Conservation (phyloP, 2,797 vertebrate species). For the Coranthus polyacanthus region DNA sequence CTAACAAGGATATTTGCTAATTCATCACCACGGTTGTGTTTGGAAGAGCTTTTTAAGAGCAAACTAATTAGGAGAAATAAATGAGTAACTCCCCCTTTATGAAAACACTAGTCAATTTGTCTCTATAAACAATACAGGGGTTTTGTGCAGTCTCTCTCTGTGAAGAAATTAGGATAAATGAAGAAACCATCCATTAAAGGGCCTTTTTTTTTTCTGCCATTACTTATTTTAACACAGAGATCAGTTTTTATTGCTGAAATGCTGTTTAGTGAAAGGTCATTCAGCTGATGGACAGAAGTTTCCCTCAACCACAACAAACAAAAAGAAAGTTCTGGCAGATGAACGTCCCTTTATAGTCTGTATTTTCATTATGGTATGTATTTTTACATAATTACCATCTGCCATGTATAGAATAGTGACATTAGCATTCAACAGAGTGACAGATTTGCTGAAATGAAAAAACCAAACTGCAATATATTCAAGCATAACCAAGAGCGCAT, state of each 20-base stretch:
- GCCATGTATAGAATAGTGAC: neutral
- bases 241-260: too few species aligned
- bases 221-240: neutral
- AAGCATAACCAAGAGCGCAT: too few species aligned
- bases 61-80: constrained; percentile 45
- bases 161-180: constrained; percentile 45
- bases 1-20: constrained; percentile 38
- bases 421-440: neutral
- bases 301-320: neutral
- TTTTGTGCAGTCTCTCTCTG: neutral
- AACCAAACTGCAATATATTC: too few species aligned
- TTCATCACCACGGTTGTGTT: constrained; percentile 34
- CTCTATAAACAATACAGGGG: constrained; percentile 40
- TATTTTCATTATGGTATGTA: neutral
- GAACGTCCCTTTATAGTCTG: too few species aligned
- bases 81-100: constrained; percentile 38
- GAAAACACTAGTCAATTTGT: constrained; percentile 50
- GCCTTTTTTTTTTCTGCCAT: constrained; percentile 5
- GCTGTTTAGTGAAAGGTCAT: too few species aligned
- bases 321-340: too few species aligned
- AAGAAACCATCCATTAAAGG: constrained; percentile 22
- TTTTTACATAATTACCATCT: neutral
- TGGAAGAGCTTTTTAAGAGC: constrained; percentile 29
- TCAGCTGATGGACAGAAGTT: neutral
- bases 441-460: neutral